A percentile compares a stretch with the other conserved stretches of the same genome.
Evolutionary conservation across 2,888 invertebrate genomes (phyloP).

Genomic region (Hypselothyrea guttata): DNA sequence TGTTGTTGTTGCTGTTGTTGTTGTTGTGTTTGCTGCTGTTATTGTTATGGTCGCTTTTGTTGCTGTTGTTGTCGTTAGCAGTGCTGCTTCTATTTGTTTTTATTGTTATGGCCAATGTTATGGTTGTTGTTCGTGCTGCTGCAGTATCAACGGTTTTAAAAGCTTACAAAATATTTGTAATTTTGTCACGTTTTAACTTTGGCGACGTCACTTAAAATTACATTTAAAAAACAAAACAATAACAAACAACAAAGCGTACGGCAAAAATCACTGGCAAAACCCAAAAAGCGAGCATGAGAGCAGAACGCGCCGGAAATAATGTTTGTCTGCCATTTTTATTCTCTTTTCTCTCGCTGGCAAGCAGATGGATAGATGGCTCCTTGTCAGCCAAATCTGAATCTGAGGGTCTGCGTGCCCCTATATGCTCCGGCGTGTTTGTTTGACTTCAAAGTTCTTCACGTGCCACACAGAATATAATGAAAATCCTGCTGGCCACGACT

Average conservation of each 20-base stretch:
- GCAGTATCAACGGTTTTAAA: conserved; percentile 62
- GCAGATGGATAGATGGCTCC: conserved; percentile 33
- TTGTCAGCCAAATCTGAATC: conserved; percentile 11
- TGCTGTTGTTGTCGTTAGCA: conserved; percentile 2
- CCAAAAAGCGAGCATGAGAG: conserved; percentile 17
- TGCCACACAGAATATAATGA: conserved; percentile 39
- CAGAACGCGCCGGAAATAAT: conserved; percentile 40
- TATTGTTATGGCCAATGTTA: conserved; percentile 57
- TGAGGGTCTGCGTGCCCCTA: conserved; percentile 4
- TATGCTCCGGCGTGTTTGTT: too few relatives aligned
- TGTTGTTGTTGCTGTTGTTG: conserved; percentile 33
- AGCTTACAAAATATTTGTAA: conserved; percentile 71
- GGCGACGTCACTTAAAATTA: conserved; percentile 73
- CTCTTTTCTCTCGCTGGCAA: conserved; percentile 12
- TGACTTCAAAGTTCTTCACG: conserved; percentile 38
- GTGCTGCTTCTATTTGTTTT: conserved; percentile 53
- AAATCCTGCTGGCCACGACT: conserved; percentile 31
- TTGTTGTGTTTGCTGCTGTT: conserved; percentile 14
- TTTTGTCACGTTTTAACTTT: conserved; percentile 75
- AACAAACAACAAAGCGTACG: conserved; percentile 2
- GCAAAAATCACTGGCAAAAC: conserved; percentile 7
- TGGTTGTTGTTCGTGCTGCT: conserved; percentile 54
- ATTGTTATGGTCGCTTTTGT: too few relatives aligned
- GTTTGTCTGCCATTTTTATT: conserved; percentile 51
- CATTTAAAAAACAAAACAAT: conserved; percentile 45